phyloP scores from a whole-genome alignment of 1,140 invertebrate species.

The Procambarus virginalis region DNA sequence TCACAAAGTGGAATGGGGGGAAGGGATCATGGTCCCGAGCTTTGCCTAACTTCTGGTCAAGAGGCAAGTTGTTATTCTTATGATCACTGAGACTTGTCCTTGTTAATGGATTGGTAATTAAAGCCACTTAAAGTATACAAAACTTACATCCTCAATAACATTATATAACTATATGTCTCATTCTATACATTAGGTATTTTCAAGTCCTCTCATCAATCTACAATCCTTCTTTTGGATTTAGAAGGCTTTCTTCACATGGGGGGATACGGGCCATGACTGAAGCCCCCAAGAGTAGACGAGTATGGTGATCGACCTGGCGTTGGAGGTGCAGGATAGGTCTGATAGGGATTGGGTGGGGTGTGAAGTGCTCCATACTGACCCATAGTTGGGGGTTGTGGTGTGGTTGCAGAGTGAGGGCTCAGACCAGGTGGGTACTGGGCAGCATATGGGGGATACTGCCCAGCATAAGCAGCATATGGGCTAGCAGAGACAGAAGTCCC shows the following conservation, averaged over 20 bases:
- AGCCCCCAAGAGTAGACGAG: constrained; percentile 6
- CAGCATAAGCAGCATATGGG: constrained; percentile 35
- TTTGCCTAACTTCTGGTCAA: constrained; percentile 5
- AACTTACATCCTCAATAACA: constrained; percentile 26
- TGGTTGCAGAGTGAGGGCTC: constrained; percentile 18
- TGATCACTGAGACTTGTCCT: constrained; percentile 39
- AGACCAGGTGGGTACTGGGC: constrained; percentile 37
- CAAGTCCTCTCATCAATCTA: background rate
- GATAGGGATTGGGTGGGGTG: constrained; percentile 37
- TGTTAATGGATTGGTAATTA: constrained; percentile 16
- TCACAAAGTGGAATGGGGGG: constrained; percentile 40
- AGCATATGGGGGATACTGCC: constrained; percentile 33
- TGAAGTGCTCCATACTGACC: constrained; percentile 42
- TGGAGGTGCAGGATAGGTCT: constrained; percentile 39
- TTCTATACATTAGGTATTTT: constrained; percentile 29
- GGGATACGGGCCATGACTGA: constrained; percentile 51
- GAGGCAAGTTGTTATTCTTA: background rate
- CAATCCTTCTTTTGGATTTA: background rate
- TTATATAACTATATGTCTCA: constrained; percentile 8
- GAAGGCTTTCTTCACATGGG: constrained; percentile 23
- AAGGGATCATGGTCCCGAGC: constrained; percentile 21
- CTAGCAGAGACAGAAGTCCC: constrained; percentile 34
- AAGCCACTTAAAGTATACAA: constrained; percentile 41
- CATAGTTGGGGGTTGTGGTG: constrained; percentile 25
- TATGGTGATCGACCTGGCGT: constrained; percentile 39